phyloP scores from a whole-genome alignment of 2,113 vertebrate genomes.

The Pseudonaja textilis region DNA sequence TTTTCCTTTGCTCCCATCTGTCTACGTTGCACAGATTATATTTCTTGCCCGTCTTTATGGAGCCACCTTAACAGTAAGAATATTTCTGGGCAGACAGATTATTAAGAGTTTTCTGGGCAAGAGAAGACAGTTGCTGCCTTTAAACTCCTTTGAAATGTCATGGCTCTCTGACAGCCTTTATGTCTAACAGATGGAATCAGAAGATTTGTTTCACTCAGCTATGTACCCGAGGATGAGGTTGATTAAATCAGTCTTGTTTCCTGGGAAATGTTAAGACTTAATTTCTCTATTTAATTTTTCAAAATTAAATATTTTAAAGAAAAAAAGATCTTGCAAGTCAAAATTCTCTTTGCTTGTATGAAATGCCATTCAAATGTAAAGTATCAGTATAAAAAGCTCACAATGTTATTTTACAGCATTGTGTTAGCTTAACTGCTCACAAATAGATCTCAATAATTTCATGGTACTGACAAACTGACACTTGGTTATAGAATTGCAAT shows the following conservation, averaged over 20 bases:
- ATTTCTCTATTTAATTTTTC: slow-evolving; percentile 46
- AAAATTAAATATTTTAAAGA: slow-evolving; percentile 37
- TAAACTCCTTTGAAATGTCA: slow-evolving; percentile 48
- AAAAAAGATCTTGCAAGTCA: slow-evolving; percentile 13
- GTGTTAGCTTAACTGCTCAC: background rate
- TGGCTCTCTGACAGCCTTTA: slow-evolving; percentile 50
- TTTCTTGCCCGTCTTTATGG: slow-evolving; percentile 17
- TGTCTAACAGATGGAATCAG: slow-evolving; percentile 48
- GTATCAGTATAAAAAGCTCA: slow-evolving; percentile 4
- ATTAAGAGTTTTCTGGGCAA: slow-evolving; percentile 27
- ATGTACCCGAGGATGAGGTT: slow-evolving; percentile 35
- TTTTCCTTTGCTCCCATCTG: slow-evolving; percentile 36
- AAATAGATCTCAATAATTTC: background rate
- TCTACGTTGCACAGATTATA: slow-evolving; percentile 15
- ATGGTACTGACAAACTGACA: background rate
- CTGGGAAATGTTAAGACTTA: slow-evolving; percentile 59
- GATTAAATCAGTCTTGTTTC: slow-evolving; percentile 48
- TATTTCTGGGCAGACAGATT: background rate
- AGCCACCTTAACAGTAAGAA: slow-evolving; percentile 35
- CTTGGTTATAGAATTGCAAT: background rate
- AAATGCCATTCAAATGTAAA: background rate
- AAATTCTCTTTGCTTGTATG: slow-evolving; percentile 13
- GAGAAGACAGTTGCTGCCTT: slow-evolving; percentile 31
- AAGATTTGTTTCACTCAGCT: slow-evolving; percentile 44
- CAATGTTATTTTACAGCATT: background rate